Percentiles rank a stretch among this genome's conserved stretches.
Conservation (phyloP, 1,140 invertebrate genomes). For the Diorhabda sublineata region DNA sequence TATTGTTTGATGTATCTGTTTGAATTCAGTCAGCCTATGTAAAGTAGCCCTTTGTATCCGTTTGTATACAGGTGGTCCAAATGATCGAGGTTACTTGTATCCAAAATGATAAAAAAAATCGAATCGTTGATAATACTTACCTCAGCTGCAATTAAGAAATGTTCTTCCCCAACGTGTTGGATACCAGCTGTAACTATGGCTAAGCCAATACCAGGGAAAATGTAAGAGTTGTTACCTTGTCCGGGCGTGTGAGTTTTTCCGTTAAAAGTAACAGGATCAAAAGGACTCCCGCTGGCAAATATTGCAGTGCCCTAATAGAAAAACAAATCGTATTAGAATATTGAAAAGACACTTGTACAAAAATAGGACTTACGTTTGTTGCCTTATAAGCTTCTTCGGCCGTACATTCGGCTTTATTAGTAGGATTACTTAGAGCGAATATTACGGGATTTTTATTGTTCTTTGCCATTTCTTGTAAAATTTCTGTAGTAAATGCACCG, state of each 20-base stretch:
- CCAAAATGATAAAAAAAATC: too few relatives aligned
- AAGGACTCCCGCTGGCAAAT: conserved; percentile 92
- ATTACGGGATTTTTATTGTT: conserved; percentile 79
- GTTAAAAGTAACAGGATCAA: conserved; percentile 73
- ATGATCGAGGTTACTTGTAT: too few relatives aligned
- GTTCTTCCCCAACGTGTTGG: conserved; percentile 79
- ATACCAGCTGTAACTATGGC: conserved; percentile 80
- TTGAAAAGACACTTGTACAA: not conserved
- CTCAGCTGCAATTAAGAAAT: conserved; percentile 84
- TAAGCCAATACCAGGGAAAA: conserved; percentile 90
- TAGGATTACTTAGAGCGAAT: conserved; percentile 96
- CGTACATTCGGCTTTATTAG: conserved; percentile 95
- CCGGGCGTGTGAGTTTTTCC: conserved; percentile 79
- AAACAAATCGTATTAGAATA: not conserved
- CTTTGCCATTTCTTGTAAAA: conserved; percentile 77
- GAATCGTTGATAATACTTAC: conserved; percentile 34
- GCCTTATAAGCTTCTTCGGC: conserved; percentile 85
- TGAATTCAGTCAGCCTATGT: too few relatives aligned
- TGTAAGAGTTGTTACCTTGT: conserved; percentile 96
- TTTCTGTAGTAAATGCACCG: conserved; percentile 80
- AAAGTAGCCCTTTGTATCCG: too few relatives aligned
- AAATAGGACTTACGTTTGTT: conserved; percentile 62
- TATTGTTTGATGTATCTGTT: too few relatives aligned
- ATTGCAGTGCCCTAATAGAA: conserved; percentile 67
- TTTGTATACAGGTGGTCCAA: too few relatives aligned